Evolutionary conservation across 1,140 invertebrate genomes (phyloP).

Genomic region (Hyphantria cunea): DNA sequence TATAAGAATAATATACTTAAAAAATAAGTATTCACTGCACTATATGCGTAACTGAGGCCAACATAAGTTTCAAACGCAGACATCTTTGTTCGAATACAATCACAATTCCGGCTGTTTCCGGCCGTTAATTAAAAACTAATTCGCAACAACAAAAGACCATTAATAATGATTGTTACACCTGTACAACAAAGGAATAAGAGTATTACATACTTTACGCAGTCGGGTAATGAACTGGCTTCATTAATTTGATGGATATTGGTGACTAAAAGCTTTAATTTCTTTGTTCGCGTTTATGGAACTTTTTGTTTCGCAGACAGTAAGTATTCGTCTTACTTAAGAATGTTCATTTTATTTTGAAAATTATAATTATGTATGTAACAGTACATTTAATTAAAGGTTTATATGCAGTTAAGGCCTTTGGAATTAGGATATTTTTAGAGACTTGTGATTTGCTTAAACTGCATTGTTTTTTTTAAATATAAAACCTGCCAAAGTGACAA

Average conservation of each 20-base stretch:
- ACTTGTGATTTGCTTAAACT: too few relatives aligned
- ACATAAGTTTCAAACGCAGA: not conserved
- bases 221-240: slow-evolving; percentile 15
- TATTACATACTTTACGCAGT: slow-evolving; percentile 31
- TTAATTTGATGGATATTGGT: not conserved
- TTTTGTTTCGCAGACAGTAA: too few relatives aligned
- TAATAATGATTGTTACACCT: slow-evolving; percentile 61
- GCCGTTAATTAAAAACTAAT: slow-evolving; percentile 68
- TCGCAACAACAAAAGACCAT: slow-evolving; percentile 64
- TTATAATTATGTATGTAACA: too few relatives aligned
- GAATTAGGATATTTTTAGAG: too few relatives aligned
- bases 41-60: not conserved
- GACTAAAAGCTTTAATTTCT: not conserved
- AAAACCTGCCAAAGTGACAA: too few relatives aligned
- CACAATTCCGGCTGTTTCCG: slow-evolving; percentile 36
- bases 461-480: too few relatives aligned
- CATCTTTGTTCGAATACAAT: slow-evolving; percentile 39
- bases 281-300: too few relatives aligned
- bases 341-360: too few relatives aligned
- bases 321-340: too few relatives aligned
- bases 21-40: not conserved
- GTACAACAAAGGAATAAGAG: slow-evolving; percentile 48
- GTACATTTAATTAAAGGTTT: too few relatives aligned
- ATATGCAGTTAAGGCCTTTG: too few relatives aligned
- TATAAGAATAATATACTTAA: too few relatives aligned